Evolutionary conservation across 1,140 invertebrate genomes (phyloP).

Genomic region (Drosophila setifemur): DNA sequence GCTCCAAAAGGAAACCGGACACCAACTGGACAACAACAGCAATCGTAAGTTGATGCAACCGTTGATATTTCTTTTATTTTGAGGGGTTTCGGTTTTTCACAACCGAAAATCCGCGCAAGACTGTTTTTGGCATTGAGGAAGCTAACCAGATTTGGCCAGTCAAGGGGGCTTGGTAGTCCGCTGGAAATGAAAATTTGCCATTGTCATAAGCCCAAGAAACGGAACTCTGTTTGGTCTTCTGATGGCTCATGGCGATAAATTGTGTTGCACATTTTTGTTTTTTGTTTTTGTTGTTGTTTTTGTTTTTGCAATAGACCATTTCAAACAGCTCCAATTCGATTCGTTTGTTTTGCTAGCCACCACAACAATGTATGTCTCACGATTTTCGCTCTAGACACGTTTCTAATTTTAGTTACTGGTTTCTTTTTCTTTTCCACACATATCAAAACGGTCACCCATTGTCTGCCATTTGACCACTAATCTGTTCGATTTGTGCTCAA

Average conservation of each 20-base stretch:
- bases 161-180: slow-evolving; percentile 2
- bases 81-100: slow-evolving; percentile 16
- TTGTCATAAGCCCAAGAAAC: slow-evolving; percentile 55
- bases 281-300: not conserved
- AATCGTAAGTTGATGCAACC: slow-evolving; percentile 57
- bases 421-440: slow-evolving; percentile 67
- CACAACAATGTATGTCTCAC: slow-evolving; percentile 45
- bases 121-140: slow-evolving; percentile 64
- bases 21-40: slow-evolving; percentile 9
- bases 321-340: slow-evolving; percentile 30
- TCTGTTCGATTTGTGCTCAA: slow-evolving; percentile 56
- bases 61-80: slow-evolving; percentile 26
- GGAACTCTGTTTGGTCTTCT: slow-evolving; percentile 50
- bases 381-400: slow-evolving; percentile 62
- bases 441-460: slow-evolving; percentile 53
- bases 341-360: slow-evolving; percentile 19
- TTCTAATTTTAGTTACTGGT: slow-evolving; percentile 65
- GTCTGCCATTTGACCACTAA: slow-evolving; percentile 51
- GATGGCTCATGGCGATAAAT: slow-evolving; percentile 48
- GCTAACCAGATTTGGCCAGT: slow-evolving; percentile 36
- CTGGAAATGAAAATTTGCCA: slow-evolving; percentile 27
- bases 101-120: slow-evolving; percentile 20
- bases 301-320: slow-evolving; percentile 14
- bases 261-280: slow-evolving; percentile 14
- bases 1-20: slow-evolving; percentile 61